A percentile compares a stretch with the other conserved stretches of the same genome.
Conservation (phyloP, 2,888 invertebrate species). For the Cerastoderma edule region DNA sequence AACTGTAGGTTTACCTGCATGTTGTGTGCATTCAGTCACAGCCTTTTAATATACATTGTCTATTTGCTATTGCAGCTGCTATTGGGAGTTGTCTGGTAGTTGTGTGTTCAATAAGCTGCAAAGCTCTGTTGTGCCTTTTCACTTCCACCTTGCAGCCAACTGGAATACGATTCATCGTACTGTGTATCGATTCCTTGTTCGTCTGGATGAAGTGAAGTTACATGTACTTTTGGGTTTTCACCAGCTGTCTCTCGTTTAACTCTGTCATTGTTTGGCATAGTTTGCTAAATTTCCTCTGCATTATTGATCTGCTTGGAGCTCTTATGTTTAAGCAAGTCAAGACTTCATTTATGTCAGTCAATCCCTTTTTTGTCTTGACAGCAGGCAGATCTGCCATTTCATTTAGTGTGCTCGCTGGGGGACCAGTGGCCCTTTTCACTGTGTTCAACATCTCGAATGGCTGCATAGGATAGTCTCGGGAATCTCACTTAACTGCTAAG, state of each 20-base stretch:
- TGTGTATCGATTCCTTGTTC: no score
- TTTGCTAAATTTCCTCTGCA: slow-evolving; percentile 18
- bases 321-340: slow-evolving; percentile 24
- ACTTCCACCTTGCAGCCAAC: no score
- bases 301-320: slow-evolving; percentile 7
- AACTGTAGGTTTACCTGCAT: no score
- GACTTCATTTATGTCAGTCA: slow-evolving; percentile 9
- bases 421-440: slow-evolving; percentile 7
- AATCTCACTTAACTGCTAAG: no score
- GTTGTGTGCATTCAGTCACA: not conserved
- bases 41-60: not conserved
- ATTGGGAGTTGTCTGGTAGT: not conserved
- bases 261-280: slow-evolving; percentile 8
- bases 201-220: no score
- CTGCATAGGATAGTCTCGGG: no score
- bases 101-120: no score
- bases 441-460: not conserved
- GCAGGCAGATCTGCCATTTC: slow-evolving; percentile 8
- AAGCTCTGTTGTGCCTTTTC: not conserved
- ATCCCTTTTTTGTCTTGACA: slow-evolving; percentile 11
- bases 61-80: not conserved
- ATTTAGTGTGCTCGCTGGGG: slow-evolving; percentile 6
- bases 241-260: not conserved
- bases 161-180: not conserved
- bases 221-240: not conserved